Conservation (phyloP, 2,113 vertebrate species). For the Microcebus jonahi region DNA sequence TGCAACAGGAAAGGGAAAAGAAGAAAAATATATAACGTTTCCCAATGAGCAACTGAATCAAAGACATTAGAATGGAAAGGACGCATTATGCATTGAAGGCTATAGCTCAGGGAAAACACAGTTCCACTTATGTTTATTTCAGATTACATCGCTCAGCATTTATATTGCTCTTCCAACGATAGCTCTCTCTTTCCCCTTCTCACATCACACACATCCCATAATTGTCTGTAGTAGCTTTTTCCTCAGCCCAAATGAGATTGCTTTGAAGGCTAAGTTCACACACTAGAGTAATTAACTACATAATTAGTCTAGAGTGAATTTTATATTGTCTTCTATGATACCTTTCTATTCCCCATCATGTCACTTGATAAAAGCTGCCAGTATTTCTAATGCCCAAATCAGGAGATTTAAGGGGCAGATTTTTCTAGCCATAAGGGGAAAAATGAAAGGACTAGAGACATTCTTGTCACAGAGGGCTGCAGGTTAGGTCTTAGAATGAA, state of each 20-base stretch:
- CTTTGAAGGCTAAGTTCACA: conserved; percentile 73
- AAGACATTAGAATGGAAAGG: conserved; percentile 50
- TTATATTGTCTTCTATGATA: conserved; percentile 60
- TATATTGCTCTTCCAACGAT: conserved; percentile 48
- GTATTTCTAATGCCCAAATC: conserved; percentile 63
- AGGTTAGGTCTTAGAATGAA: not conserved
- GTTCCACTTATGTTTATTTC: conserved; percentile 35
- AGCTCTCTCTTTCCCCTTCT: conserved; percentile 17
- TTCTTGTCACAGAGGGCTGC: not conserved
- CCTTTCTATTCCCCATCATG: conserved; percentile 23
- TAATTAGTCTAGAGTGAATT: conserved; percentile 70
- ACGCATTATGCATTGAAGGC: conserved; percentile 32
- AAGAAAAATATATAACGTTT: conserved; percentile 32
- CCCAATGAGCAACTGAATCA: conserved; percentile 55
- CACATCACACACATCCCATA: conserved; percentile 25
- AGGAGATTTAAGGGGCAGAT: conserved; percentile 44
- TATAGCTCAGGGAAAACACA: conserved; percentile 20
- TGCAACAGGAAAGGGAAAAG: conserved; percentile 10
- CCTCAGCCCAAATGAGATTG: conserved; percentile 14
- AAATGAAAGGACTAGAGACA: not conserved
- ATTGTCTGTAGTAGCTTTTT: conserved; percentile 53
- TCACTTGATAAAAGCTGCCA: conserved; percentile 49
- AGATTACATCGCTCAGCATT: conserved; percentile 58
- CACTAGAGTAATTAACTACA: conserved; percentile 68
- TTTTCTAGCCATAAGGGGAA: not conserved